Base-by-base conservation (phyloP, 53 echinoderm and acorn worm genomes). In the Echinometra lucunter region DNA sequence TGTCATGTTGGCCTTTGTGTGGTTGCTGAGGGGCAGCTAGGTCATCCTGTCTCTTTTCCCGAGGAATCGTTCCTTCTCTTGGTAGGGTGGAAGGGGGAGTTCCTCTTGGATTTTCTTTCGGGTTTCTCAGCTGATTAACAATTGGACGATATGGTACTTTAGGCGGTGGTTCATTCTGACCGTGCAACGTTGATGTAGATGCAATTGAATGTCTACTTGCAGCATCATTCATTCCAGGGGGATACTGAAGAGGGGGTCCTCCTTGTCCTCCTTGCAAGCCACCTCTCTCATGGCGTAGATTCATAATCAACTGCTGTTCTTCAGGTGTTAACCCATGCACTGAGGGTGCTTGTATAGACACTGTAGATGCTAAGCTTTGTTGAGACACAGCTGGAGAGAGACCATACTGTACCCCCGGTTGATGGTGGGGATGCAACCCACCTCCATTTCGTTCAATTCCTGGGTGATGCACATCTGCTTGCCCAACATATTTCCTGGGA, bases 321-420 rank as follows among this genome's bases (percentile, higher is more conserved):
- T 94, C 94, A 4, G 94, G 40, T 38, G 94, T 60, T 82, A 94
- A 83, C 13, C 94, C 85, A 4, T 94, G 94, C 25, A 94, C 58
- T 60, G 94, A 94, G 21, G 94, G 94, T 38, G 94, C 82, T 40
- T 94, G 94, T 38, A 94, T 44, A 4, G 94, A 94, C 60, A 94
- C 94, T 25, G 94, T 94, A 4, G 94, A 94, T 45, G 85, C 94
- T 16, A 83, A 63, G 58, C 83, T 94, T 32, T n/a, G 83, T 37
- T 38, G 82, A 30, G 94, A 94, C 28, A 16, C 82, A 27, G 66
- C 45, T 44, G 94, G 94, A 57, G 94, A 94, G 44, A 85, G 94
- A 32, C 85, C 85, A n/a, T 16, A 49, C n/a, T 47, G 85, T 17
- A 85, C 15, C 49, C 85, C 49, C 49, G 28, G 49, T 30, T 42